Conservation (phyloP, 2,113 vertebrate genomes). For the Ariopsis seemanni region DNA sequence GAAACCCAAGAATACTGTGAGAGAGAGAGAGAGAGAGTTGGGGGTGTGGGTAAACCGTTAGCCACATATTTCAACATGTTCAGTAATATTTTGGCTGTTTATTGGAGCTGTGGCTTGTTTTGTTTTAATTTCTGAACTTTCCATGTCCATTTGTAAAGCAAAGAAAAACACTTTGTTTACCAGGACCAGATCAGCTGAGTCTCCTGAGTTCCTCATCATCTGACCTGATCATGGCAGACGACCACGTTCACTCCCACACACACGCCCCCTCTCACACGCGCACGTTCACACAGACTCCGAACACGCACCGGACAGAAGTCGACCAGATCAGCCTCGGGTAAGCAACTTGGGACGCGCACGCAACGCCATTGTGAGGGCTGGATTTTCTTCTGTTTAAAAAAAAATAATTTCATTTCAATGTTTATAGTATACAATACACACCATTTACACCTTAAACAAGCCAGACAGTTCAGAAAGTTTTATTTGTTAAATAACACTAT, state of each 20-base stretch:
- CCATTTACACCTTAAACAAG: too few relatives aligned
- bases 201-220: conserved; percentile 50
- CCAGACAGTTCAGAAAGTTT: background rate
- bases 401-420: too few relatives aligned
- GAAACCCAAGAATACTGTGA: too few relatives aligned
- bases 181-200: conserved; percentile 44
- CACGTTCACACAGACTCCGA: conserved; percentile 17
- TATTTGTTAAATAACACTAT: background rate
- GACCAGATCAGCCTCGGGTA: conserved; percentile 96
- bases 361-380: background rate
- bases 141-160: background rate
- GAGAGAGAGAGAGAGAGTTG: too few relatives aligned
- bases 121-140: background rate
- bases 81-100: background rate
- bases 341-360: conserved; percentile 19
- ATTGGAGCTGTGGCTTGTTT: background rate
- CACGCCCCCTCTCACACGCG: conserved; percentile 34
- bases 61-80: background rate
- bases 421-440: too few relatives aligned
- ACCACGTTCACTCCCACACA: conserved; percentile 10
- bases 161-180: background rate
- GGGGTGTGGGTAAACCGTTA: background rate
- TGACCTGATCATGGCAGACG: conserved; percentile 43
- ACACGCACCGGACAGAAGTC: conserved; percentile 68
- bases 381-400: background rate